Conservation (phyloP, 1,140 invertebrate genomes). For the Protaetia brevitarsis region DNA sequence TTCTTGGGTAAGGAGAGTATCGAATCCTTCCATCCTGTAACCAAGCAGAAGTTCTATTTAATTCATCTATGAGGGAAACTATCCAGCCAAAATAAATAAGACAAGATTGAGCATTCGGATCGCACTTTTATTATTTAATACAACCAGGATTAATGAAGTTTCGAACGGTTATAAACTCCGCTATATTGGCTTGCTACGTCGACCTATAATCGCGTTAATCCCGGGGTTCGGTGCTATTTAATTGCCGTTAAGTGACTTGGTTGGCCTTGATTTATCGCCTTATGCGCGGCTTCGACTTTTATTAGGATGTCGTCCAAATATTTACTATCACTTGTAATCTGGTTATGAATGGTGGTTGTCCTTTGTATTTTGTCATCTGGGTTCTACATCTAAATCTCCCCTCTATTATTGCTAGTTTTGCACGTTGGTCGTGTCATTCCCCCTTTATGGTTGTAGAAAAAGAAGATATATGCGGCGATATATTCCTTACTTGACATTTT, state of each 20-base stretch:
- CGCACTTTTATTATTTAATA: slow-evolving; percentile 7
- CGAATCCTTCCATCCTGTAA: slow-evolving; percentile 65
- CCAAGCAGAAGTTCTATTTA: slow-evolving; percentile 33
- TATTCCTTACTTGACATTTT: slow-evolving; percentile 26
- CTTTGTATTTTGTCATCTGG: slow-evolving; percentile 26
- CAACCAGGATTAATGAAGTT: background rate
- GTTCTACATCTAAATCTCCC: background rate
- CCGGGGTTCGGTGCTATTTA: slow-evolving; percentile 30
- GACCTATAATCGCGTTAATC: slow-evolving; percentile 41
- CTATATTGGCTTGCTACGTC: background rate
- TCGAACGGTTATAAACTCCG: background rate
- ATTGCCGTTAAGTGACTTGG: slow-evolving; percentile 39
- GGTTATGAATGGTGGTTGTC: slow-evolving; percentile 28
- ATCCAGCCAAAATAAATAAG: background rate
- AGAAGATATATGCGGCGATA: slow-evolving; percentile 17
- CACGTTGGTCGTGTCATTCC: background rate
- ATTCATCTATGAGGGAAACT: background rate
- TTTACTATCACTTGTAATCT: slow-evolving; percentile 33
- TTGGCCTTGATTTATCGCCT: slow-evolving; percentile 35
- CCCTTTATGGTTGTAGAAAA: background rate
- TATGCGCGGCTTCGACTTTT: slow-evolving; percentile 33
- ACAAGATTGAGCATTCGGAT: background rate
- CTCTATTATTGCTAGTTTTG: slow-evolving; percentile 4
- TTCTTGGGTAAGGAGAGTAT: slow-evolving; percentile 63
- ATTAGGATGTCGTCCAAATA: slow-evolving; percentile 34